Evolutionary conservation across 1,140 invertebrate species (phyloP), one percentile per base, ranked within the genome.

Genomic region (Tetramorium parvispinum): DNA sequence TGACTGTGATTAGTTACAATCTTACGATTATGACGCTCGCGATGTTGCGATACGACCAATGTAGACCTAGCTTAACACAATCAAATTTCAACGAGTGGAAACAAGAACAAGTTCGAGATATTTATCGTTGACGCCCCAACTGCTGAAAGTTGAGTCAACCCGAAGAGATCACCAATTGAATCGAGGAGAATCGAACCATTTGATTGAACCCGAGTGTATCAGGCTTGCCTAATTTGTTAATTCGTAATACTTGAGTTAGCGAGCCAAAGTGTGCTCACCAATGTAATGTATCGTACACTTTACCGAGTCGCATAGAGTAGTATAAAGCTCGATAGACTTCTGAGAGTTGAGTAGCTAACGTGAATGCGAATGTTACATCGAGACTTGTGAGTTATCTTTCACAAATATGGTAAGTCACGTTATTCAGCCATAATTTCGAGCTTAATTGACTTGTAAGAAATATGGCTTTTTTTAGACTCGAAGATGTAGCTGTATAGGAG

Each of bases 371-470:
- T 55, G 79, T 59, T 18, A 11, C 40, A 49, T 73, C 21, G 24
- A 61, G 49, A 13, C n/a, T 24, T 59, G 53, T 83, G 68, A 83
- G 0, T 73, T 73, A 57, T 73, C n/a, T 27, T n/a, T 57, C n/a
- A 13, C 37, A 75, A 83, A 32, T n/a, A 83, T 83, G 79, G 79
- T 75, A 37, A 83, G 66, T 73, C 3, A 16, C 16, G 11, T 79
- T 49, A 49, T 37, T 21, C 46, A 16, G 6, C 13, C 0, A 7
- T 53, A 24, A 6, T 18, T 53, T 70, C n/a, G 3, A 57, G 10
- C 2, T 46, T n/a, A 24, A 46, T 16, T 27, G 11, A 24, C 1
- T 37, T 55, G 7, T 21, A 71, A 18, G 40, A 71, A 68, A 3
- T 68, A 27, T 24, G 3, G 0, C 11, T 0, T 49, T 5, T 24